Percentiles rank a stretch among this genome's conserved stretches.
Conservation (phyloP, 1,140 invertebrate species). For the Lineus longissimus region DNA sequence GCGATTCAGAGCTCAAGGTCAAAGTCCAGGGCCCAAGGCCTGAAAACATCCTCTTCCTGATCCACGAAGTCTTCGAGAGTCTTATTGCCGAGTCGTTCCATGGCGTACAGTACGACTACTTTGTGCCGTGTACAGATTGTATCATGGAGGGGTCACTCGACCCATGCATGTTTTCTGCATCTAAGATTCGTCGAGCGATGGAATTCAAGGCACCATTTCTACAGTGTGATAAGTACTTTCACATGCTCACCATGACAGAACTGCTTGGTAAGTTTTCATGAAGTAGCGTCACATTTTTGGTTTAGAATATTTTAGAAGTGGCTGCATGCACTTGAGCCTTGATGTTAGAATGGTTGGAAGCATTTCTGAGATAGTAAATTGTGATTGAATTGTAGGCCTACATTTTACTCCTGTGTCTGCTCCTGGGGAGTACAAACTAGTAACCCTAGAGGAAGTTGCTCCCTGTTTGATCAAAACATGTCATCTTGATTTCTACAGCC, state of each 20-base stretch:
- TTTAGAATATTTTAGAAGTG: too few species aligned
- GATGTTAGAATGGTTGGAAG: too few species aligned
- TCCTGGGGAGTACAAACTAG: too few species aligned
- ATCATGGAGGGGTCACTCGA: conserved; percentile 37
- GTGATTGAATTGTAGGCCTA: too few species aligned
- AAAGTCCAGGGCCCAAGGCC: conserved; percentile 45
- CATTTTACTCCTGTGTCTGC: too few species aligned
- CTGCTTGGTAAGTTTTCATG: conserved; percentile 37
- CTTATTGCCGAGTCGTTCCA: conserved; percentile 49
- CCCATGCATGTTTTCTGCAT: conserved; percentile 42
- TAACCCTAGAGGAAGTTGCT: too few species aligned
- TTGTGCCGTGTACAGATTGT: conserved; percentile 49
- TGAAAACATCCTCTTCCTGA: conserved; percentile 49
- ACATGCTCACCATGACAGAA: conserved; percentile 46
- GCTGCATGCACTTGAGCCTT: too few species aligned
- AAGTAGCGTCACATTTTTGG: too few species aligned
- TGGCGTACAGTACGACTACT: conserved; percentile 45
- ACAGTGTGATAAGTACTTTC: conserved; percentile 51
- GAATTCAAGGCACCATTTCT: conserved; percentile 44
- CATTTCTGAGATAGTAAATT: too few species aligned
- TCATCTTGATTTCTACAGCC: too few species aligned
- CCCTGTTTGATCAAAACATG: too few species aligned
- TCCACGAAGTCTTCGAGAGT: conserved; percentile 48
- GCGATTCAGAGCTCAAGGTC: conserved; percentile 38
- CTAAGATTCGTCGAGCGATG: conserved; percentile 37